These are phyloP conservation scores for Drosophila lowei DNA, from an alignment of 1,140 invertebrate genomes.

Conservation along the genomic window DNA sequence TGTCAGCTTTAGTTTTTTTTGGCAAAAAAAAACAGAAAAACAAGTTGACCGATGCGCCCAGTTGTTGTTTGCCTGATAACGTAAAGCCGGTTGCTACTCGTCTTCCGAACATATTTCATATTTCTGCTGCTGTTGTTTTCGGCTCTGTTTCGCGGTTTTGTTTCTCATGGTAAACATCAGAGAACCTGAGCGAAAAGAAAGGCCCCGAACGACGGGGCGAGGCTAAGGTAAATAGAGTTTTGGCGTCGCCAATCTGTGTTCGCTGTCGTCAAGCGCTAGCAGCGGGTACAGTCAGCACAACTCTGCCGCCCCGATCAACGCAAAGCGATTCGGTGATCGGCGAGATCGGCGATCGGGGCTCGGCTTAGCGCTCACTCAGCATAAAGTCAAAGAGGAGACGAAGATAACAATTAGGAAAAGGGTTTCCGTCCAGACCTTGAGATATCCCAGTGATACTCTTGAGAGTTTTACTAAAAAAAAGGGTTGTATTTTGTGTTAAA, in stretches of 20 bases:
- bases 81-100: constrained; percentile 36
- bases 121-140: constrained; percentile 8
- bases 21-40: constrained; percentile 28
- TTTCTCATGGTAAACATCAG: constrained; percentile 34
- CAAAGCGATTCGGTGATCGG: background rate
- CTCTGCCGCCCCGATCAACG: constrained; percentile 20
- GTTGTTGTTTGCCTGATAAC: constrained; percentile 32
- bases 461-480: background rate
- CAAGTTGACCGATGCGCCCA: constrained; percentile 32
- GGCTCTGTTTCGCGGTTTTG: constrained; percentile 4
- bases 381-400: constrained; percentile 2
- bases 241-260: constrained; percentile 31
- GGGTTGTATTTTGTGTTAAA: too few relatives aligned
- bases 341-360: too few relatives aligned
- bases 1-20: constrained; percentile 23
- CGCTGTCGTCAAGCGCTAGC: constrained; percentile 8
- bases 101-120: constrained; percentile 25
- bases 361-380: constrained; percentile 13
- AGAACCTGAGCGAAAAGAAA: constrained; percentile 33
- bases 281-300: constrained; percentile 37
- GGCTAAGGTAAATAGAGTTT: constrained; percentile 35
- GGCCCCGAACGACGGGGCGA: background rate
- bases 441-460: constrained; percentile 6
- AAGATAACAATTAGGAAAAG: background rate
- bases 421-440: background rate